Base-by-base conservation (phyloP, 1,140 invertebrate genomes). In the Neocloeon triangulifer region DNA sequence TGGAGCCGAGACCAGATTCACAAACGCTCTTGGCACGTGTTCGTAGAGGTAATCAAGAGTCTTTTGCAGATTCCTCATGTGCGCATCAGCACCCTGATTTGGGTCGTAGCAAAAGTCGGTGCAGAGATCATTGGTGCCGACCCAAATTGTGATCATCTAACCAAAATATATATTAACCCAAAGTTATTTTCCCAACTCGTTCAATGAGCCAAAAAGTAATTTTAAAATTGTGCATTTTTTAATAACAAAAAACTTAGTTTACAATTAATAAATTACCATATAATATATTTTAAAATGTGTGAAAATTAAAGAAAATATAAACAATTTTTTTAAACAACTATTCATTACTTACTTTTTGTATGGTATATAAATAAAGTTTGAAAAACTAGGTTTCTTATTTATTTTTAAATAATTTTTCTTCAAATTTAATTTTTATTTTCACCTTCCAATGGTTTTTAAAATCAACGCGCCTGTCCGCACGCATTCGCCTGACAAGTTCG, bases 1-100 rank as follows among this genome's bases (percentile, higher is more conserved):
- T 18, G 51, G 40, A 5, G 48, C 37, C 29, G 47, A 38, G 2
- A 55, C 45, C 15, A 56, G 38, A 39, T 55, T 56, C 19, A 56
- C 45, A 33, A 55, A 51, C 5, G 49, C 43, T 25, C 45, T 36
- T 12, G 53, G 54, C n/a, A 55, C 36, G 14, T 53, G 38, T 5
- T 41, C 39, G 18, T 51, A 41, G 1, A 58, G 41, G 28, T 45
- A 44, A 34, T 58, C 52, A 10, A 60, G 37, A 2, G 50, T 44
- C 17, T 45, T 27, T 31, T 39, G 31, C 5, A 58, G 40, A 29
- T 48, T 35, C 5, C 31, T 35, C 0, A 41, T 33, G 33, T 48
- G 55, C 7, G 41, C 42, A 5, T 43, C 42, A 5, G 44, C 36
- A 2, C 31, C 19, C 26, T 36, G n/a, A 5, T 12, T 26, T 16